Percentiles rank a stretch among this genome's conserved stretches.
phyloP scores from a whole-genome alignment of 1,140 invertebrate genomes.

The Stegodyphus dumicola region DNA sequence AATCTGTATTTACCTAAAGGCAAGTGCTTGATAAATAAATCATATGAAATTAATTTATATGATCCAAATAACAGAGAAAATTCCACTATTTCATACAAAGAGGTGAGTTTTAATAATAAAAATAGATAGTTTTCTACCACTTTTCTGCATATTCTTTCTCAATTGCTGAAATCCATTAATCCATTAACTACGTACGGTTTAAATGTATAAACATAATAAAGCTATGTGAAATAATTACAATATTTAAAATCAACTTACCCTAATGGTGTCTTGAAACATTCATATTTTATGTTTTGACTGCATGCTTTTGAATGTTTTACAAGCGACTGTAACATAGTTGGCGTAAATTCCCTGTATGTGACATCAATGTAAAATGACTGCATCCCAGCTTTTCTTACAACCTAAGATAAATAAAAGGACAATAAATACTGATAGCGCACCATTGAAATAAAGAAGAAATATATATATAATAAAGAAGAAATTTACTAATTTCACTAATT shows the following conservation, averaged over 20 bases:
- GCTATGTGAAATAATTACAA: too few relatives aligned
- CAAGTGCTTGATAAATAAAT: too few relatives aligned
- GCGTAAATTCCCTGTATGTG: conserved; percentile 87
- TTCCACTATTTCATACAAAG: too few relatives aligned
- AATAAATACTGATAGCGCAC: not conserved
- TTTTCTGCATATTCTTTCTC: too few relatives aligned
- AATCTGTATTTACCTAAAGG: too few relatives aligned
- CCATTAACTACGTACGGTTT: too few relatives aligned
- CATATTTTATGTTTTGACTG: conserved; percentile 89
- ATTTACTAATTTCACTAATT: not conserved
- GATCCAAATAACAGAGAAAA: too few relatives aligned
- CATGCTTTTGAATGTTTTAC: conserved; percentile 90
- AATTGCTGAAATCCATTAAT: too few relatives aligned
- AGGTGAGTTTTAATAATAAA: too few relatives aligned
- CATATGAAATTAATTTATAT: too few relatives aligned
- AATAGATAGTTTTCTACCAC: too few relatives aligned
- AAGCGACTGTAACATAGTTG: conserved; percentile 88
- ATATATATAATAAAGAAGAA: not conserved
- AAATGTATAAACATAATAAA: too few relatives aligned
- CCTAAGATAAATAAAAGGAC: conserved; percentile 67
- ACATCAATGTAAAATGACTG: conserved; percentile 85
- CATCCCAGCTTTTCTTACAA: conserved; percentile 80
- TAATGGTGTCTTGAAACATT: conserved; percentile 87
- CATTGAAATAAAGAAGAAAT: not conserved
- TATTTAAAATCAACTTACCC: conserved; percentile 65